phyloP scores from a whole-genome alignment of 37 sponge, comb jelly and placozoan species.

The Cladorhizidae sp. region DNA sequence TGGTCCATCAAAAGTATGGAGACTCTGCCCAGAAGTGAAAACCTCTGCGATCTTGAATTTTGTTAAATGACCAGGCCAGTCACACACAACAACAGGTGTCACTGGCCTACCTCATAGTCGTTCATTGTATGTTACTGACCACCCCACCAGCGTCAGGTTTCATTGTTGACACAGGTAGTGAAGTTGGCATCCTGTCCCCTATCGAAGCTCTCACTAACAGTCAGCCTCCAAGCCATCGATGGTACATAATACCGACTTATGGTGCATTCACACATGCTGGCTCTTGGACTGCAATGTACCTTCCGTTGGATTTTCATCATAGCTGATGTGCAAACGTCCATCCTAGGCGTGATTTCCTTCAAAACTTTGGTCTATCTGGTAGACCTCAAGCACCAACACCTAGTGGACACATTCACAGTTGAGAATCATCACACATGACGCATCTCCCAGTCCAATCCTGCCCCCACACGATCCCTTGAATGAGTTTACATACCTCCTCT shows the following conservation, averaged over 20 bases:
- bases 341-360: conserved; percentile 62
- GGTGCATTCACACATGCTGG: conserved; percentile 32
- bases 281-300: conserved; percentile 40
- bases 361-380: conserved; percentile 52
- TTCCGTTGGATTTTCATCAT: conserved; percentile 66
- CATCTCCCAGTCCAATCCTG: conserved; percentile 33
- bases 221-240: conserved; percentile 26
- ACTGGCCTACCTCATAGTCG: no score
- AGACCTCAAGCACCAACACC: conserved; percentile 25
- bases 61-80: conserved; percentile 64
- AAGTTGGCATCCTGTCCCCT: conserved; percentile 28
- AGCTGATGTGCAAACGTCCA: conserved; percentile 51
- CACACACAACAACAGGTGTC: conserved; percentile 49
- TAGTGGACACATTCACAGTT: background rate
- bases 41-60: conserved; percentile 33
- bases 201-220: background rate
- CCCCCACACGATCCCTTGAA: conserved; percentile 1
- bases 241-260: conserved; percentile 1
- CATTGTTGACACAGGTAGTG: conserved; percentile 42
- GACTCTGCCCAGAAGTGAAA: conserved; percentile 50
- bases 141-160: no score
- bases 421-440: conserved; percentile 33
- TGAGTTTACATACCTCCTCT: conserved; percentile 39
- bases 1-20: conserved; percentile 57
- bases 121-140: no score